These are phyloP conservation scores for Emmelina monodactyla DNA, from an alignment of 2,888 invertebrate species.

Conservation along the genomic window DNA sequence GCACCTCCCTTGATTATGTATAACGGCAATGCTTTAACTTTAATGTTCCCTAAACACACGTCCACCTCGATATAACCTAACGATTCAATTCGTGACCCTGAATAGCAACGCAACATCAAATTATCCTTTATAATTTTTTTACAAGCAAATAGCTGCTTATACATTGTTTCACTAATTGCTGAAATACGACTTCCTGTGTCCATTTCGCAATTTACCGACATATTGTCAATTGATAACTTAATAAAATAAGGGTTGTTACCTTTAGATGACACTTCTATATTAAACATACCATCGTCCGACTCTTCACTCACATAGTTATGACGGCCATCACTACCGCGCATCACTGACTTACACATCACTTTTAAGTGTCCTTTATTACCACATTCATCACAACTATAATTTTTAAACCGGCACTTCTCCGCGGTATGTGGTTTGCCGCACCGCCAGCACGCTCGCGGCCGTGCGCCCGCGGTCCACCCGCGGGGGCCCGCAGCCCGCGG, in stretches of 20 bases:
- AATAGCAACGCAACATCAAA: slow-evolving; percentile 11
- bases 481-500: not conserved
- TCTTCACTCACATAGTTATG: slow-evolving; percentile 9
- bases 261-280: slow-evolving; percentile 2
- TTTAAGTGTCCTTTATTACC: slow-evolving; percentile 18
- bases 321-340: not conserved
- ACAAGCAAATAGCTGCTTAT: slow-evolving; percentile 3
- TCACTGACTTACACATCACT: slow-evolving; percentile 15
- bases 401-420: slow-evolving; percentile 16
- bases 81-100: slow-evolving; percentile 12
- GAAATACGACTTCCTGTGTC: slow-evolving; percentile 13
- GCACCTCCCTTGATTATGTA: slow-evolving; percentile 11
- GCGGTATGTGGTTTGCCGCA: slow-evolving; percentile 16
- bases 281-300: slow-evolving; percentile 5
- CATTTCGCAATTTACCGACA: slow-evolving; percentile 6
- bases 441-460: slow-evolving; percentile 13
- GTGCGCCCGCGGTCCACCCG: slow-evolving; percentile 1
- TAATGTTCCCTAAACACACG: slow-evolving; percentile 2
- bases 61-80: slow-evolving; percentile 12
- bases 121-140: slow-evolving; percentile 8
- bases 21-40: not conserved
- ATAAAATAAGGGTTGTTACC: not conserved
- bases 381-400: slow-evolving; percentile 19
- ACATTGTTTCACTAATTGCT: slow-evolving; percentile 9
- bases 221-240: slow-evolving; percentile 4